Evolutionary conservation across 2,113 vertebrate species (phyloP).

Genomic region (Cercocebus atys): DNA sequence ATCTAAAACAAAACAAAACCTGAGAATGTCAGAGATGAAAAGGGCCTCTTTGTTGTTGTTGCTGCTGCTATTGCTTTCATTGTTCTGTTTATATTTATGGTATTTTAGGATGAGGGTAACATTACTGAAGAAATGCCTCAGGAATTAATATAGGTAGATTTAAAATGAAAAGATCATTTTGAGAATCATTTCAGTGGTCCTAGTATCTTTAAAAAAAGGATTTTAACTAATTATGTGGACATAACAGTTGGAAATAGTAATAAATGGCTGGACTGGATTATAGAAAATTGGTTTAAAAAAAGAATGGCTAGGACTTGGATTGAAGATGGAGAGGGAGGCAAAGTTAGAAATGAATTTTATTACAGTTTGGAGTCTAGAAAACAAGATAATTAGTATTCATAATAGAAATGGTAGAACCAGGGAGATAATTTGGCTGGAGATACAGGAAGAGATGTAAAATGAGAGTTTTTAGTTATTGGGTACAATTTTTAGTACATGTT

Average conservation of each 20-base stretch:
- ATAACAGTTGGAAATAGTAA: neutral
- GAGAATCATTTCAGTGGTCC: neutral
- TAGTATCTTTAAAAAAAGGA: neutral
- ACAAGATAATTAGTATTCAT: neutral
- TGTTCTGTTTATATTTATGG: neutral
- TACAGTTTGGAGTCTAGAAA: neutral
- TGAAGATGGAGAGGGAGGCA: neutral
- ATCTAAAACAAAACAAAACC: neutral
- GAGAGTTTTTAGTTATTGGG: neutral
- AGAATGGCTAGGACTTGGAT: neutral
- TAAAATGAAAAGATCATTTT: neutral
- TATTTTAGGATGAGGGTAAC: neutral
- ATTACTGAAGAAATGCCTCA: neutral
- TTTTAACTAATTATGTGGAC: neutral
- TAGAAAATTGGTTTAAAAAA: neutral
- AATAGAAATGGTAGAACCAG: neutral
- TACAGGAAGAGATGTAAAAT: neutral
- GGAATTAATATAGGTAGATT: neutral
- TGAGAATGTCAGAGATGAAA: neutral
- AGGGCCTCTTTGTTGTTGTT: neutral
- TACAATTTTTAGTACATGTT: neutral
- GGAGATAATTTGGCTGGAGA: neutral
- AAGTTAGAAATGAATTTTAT: neutral
- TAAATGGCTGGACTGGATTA: neutral
- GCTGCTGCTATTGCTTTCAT: neutral